Percentiles rank a stretch among this genome's conserved stretches.
Evolutionary conservation across 2,888 invertebrate genomes (phyloP).

Genomic region (Bellardia pandia): DNA sequence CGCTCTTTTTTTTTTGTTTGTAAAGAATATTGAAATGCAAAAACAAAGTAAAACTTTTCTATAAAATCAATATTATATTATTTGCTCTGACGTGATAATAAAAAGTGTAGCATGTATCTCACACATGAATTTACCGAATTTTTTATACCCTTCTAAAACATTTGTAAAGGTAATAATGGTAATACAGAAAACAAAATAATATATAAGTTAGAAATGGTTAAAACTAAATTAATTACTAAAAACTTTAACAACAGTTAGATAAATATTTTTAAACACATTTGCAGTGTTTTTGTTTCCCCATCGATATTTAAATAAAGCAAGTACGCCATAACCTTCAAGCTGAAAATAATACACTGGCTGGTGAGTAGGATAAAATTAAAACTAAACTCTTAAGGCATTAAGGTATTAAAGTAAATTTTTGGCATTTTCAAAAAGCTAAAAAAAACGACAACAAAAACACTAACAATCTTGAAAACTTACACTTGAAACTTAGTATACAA

Average conservation of each 20-base stretch:
- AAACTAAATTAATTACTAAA: too few relatives aligned
- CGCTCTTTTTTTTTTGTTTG: background rate
- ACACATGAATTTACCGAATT: too few relatives aligned
- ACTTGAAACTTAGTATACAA: background rate
- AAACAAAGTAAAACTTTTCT: background rate
- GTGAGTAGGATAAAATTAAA: background rate
- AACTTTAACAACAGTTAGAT: too few relatives aligned
- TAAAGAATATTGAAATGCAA: background rate
- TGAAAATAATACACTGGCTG: background rate
- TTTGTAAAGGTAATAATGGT: too few relatives aligned
- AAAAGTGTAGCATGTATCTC: background rate
- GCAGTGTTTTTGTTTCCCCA: background rate
- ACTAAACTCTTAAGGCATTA: background rate
- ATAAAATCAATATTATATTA: conserved; percentile 39
- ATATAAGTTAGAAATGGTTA: too few relatives aligned
- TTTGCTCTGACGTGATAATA: conserved; percentile 6
- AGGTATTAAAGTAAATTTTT: background rate
- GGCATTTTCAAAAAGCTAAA: background rate
- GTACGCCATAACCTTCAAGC: background rate
- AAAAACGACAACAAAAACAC: background rate
- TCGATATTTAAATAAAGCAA: background rate
- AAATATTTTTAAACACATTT: too few relatives aligned
- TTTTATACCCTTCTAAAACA: too few relatives aligned
- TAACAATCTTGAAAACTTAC: background rate
- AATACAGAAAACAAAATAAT: too few relatives aligned